Percentiles rank a stretch among this genome's conserved stretches.
phyloP scores from a whole-genome alignment of 2,888 invertebrate genomes.

The Coenonympha arcania region DNA sequence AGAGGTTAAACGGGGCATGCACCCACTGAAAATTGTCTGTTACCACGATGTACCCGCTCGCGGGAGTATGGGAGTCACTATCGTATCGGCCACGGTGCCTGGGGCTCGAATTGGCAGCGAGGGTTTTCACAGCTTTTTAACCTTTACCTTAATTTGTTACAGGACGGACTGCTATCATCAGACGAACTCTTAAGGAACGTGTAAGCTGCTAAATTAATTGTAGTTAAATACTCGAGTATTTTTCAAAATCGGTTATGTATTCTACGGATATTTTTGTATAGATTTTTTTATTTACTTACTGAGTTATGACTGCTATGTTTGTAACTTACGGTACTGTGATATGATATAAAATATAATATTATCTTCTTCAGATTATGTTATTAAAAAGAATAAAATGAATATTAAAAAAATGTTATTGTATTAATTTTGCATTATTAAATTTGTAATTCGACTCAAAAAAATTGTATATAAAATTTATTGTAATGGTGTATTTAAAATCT shows the following conservation, averaged over 20 bases:
- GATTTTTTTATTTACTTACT: conserved; percentile 33
- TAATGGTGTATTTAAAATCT: conserved; percentile 11
- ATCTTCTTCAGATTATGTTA: conserved; percentile 28
- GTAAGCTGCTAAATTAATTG: conserved; percentile 37
- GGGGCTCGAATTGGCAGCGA: too few relatives aligned
- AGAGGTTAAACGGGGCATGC: too few relatives aligned
- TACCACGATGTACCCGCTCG: too few relatives aligned
- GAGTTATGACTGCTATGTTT: conserved; percentile 30
- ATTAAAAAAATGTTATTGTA: not conserved
- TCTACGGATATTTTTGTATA: conserved; percentile 36
- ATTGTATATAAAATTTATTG: conserved; percentile 18
- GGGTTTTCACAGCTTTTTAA: not conserved
- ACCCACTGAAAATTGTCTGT: too few relatives aligned
- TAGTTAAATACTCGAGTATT: conserved; percentile 31
- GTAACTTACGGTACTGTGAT: conserved; percentile 64
- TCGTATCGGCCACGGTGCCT: not conserved
- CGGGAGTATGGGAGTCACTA: too few relatives aligned
- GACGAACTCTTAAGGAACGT: conserved; percentile 72
- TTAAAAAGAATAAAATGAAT: not conserved
- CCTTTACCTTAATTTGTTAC: conserved; percentile 45
- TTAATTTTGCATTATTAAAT: conserved; percentile 3
- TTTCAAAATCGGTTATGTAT: conserved; percentile 38
- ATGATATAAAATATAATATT: conserved; percentile 39
- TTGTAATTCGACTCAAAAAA: not conserved
- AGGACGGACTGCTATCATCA: conserved; percentile 73